These are phyloP conservation scores for Gracilinanus agilis DNA, from an alignment of 2,113 vertebrate species.

Conservation along the genomic window DNA sequence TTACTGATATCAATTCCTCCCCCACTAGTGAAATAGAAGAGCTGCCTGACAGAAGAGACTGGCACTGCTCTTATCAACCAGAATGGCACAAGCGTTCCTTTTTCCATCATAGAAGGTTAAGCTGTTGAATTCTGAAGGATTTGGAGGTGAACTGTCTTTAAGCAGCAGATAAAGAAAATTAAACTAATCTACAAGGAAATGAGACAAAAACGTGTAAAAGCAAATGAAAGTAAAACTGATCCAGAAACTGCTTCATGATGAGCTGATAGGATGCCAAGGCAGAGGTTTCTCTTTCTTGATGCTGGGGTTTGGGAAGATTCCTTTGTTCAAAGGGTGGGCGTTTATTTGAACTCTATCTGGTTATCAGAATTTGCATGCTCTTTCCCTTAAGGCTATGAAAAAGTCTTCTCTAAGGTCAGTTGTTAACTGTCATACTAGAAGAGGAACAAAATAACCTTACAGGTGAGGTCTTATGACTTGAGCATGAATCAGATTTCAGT, in stretches of 20 bases:
- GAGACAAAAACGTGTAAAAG: slow-evolving; percentile 71
- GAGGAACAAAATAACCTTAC: too few relatives aligned
- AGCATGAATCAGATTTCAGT: too few relatives aligned
- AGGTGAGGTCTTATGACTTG: too few relatives aligned
- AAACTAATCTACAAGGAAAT: slow-evolving; percentile 71
- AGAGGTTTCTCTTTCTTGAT: neutral
- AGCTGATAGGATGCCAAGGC: slow-evolving; percentile 22
- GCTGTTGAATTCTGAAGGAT: slow-evolving; percentile 73
- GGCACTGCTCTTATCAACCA: slow-evolving; percentile 74
- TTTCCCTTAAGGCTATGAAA: neutral
- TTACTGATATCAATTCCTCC: slow-evolving; percentile 67
- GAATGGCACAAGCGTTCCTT: slow-evolving; percentile 69
- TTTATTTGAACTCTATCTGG: neutral
- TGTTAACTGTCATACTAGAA: too few relatives aligned
- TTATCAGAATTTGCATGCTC: neutral
- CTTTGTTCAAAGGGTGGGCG: neutral
- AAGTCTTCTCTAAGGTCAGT: neutral
- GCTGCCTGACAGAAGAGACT: slow-evolving; percentile 48
- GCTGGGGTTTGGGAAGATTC: neutral
- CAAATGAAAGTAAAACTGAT: slow-evolving; percentile 70
- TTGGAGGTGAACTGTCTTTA: slow-evolving; percentile 72
- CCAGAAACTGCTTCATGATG: slow-evolving; percentile 33
- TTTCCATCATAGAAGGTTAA: slow-evolving; percentile 72
- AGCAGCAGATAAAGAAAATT: slow-evolving; percentile 81
- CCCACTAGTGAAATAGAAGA: slow-evolving; percentile 69